Percentiles rank a stretch among this genome's conserved stretches.
phyloP scores from a whole-genome alignment of 1,140 invertebrate species.

The Proales similis region DNA sequence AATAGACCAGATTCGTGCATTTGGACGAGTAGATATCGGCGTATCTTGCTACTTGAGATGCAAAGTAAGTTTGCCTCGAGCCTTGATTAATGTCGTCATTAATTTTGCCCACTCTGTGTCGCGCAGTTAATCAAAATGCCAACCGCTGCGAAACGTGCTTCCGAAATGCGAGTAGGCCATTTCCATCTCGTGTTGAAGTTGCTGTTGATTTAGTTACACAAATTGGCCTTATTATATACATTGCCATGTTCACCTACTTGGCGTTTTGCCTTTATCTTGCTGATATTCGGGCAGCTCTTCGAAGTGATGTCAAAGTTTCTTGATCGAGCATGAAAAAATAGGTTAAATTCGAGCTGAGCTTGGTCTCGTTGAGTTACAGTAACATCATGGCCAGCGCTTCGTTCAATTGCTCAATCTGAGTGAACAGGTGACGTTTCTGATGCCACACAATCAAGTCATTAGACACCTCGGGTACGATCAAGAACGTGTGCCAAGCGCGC shows the following conservation, averaged over 20 bases:
- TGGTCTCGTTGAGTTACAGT: not conserved
- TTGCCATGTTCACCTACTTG: not conserved
- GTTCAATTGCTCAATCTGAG: conserved; percentile 79
- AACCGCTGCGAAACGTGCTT: conserved; percentile 32
- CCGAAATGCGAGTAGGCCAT: conserved; percentile 35
- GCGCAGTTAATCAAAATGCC: not conserved
- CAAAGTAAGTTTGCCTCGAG: conserved; percentile 95
- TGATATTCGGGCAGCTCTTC: conserved; percentile 27
- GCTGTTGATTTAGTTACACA: not conserved
- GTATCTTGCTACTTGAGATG: conserved; percentile 79
- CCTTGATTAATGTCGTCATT: conserved; percentile 53
- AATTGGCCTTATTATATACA: not conserved
- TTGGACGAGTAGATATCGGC: conserved; percentile 93
- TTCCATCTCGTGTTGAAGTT: conserved; percentile 21
- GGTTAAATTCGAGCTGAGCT: not conserved
- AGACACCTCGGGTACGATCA: conserved; percentile 94
- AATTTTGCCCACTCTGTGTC: not conserved
- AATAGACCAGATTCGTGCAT: conserved; percentile 94
- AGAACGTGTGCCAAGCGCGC: conserved; percentile 91
- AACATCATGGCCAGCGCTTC: conserved; percentile 14
- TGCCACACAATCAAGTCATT: conserved; percentile 96
- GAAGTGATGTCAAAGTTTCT: conserved; percentile 33
- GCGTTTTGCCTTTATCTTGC: conserved; percentile 30
- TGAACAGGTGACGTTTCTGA: conserved; percentile 85
- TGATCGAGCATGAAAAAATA: not conserved